These are phyloP conservation scores for Leptinotarsa tumamoca DNA, from an alignment of 2,888 invertebrate genomes.

Conservation along the genomic window DNA sequence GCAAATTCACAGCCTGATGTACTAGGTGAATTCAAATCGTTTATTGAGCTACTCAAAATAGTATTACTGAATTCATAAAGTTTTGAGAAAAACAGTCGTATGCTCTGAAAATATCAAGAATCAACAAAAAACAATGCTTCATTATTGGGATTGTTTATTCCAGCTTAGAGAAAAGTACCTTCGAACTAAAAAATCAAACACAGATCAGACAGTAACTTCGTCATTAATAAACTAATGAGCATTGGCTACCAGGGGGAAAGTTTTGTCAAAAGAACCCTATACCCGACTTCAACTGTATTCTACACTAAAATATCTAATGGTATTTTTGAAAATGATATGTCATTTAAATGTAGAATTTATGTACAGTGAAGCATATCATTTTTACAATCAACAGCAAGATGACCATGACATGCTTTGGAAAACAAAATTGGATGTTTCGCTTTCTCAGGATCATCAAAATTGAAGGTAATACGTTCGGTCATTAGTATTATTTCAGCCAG, in stretches of 20 bases:
- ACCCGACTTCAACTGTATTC: background rate
- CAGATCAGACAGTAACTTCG: too few species aligned
- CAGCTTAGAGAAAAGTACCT: too few species aligned
- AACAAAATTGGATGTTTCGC: background rate
- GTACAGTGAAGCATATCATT: constrained; percentile 9
- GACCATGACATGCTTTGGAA: background rate
- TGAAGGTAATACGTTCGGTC: background rate
- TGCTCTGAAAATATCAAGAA: too few species aligned
- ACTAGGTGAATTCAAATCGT: background rate
- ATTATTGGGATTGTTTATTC: too few species aligned
- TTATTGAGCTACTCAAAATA: background rate
- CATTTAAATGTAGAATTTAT: constrained; percentile 7
- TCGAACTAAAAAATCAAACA: background rate
- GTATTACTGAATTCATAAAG: too few species aligned
- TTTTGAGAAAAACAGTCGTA: too few species aligned
- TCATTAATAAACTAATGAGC: too few species aligned
- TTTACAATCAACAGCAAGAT: background rate
- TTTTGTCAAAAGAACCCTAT: background rate
- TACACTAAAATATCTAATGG: constrained; percentile 4
- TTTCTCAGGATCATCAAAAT: background rate
- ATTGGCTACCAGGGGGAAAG: background rate
- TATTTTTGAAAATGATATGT: constrained; percentile 13
- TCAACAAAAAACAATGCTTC: too few species aligned
- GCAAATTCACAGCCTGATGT: background rate
- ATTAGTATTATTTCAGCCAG: background rate